Evolutionary conservation across 2,888 invertebrate species (phyloP), one percentile per base, ranked within the genome.

Genomic region (Drosophila formosana): DNA sequence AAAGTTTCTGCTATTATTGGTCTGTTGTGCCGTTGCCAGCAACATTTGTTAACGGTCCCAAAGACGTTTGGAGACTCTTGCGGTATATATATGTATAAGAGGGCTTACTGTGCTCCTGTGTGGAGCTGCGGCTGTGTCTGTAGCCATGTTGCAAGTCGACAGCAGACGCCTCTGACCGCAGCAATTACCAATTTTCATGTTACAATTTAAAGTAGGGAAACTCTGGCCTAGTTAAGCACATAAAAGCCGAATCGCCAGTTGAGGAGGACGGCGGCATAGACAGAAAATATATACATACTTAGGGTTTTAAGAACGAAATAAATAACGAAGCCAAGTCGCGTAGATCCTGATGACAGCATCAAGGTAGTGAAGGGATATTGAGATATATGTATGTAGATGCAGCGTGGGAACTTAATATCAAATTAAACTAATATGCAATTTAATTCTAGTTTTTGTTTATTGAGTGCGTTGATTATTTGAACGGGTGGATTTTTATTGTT

Each of bases 181-280:
- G 82, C 85, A 85, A 85, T 85, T 85, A 85, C 88, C 85, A 85
- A 85, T 88, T 87, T 84, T 77, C 80, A 80, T 80, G 81, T 78
- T 77, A 74, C 81, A 77, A 64, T 83, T 80, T 75, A 78, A 83
- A 80, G 78, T 58, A 68, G 65, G 71, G 66, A 63, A 41, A 45
- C 47, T 46, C 30, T 64, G 78, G 49, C 67, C 66, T 62, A 71
- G 56, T 71, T 74, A 43, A 30, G 39, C 25, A 43, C 43, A 34
- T 3, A 45, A 25, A 11, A 4, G 4, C 11, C 37, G 4, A 5
- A 37, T n/a, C 34, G 34, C 34, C 11, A 58, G 37, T 25, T 64
- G 45, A 56, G 80, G 45, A 52, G 82, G 70, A 75, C 81, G 79
- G 77, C 82, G 18, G 18, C 18, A 2, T 18, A 18, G 18, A 18